Conservation (phyloP, 2,797 vertebrate genomes). For the Mus spretus region DNA sequence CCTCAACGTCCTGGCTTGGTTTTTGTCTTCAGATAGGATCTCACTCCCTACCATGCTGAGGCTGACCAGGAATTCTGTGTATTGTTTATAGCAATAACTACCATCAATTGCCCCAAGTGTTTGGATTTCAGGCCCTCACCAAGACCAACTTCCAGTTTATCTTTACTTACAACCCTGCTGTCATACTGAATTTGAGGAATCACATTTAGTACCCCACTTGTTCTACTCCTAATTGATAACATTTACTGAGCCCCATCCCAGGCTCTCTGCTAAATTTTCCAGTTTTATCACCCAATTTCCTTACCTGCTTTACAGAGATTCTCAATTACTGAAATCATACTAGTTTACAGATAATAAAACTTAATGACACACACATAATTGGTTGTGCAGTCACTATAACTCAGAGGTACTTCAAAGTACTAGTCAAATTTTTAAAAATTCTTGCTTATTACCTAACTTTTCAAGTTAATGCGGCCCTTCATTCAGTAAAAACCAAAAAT, state of each 20-base stretch:
- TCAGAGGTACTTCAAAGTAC: constrained; percentile 39
- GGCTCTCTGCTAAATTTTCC: not conserved
- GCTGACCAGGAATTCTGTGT: not conserved
- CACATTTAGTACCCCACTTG: constrained; percentile 17
- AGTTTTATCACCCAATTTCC: constrained; percentile 19
- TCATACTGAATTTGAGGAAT: constrained; percentile 7
- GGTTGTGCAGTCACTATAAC: not conserved
- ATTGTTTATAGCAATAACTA: not conserved
- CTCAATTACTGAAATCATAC: not conserved
- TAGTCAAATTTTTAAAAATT: constrained; percentile 42
- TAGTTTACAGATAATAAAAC: constrained; percentile 51
- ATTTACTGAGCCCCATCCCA: not conserved
- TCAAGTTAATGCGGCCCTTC: constrained; percentile 24
- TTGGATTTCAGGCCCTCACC: not conserved
- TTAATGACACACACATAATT: not conserved
- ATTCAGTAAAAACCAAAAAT: constrained; percentile 23
- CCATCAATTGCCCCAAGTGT: not conserved
- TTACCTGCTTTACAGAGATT: constrained; percentile 6
- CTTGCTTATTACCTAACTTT: constrained; percentile 53
- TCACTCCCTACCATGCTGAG: not conserved
- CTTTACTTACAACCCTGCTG: not conserved
- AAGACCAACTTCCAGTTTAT: not conserved
- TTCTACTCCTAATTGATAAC: not conserved
- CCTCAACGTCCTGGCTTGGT: not conserved
- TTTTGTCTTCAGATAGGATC: not conserved